Evolutionary conservation across 2,888 invertebrate species (phyloP).

Genomic region (Hololepta plana): DNA sequence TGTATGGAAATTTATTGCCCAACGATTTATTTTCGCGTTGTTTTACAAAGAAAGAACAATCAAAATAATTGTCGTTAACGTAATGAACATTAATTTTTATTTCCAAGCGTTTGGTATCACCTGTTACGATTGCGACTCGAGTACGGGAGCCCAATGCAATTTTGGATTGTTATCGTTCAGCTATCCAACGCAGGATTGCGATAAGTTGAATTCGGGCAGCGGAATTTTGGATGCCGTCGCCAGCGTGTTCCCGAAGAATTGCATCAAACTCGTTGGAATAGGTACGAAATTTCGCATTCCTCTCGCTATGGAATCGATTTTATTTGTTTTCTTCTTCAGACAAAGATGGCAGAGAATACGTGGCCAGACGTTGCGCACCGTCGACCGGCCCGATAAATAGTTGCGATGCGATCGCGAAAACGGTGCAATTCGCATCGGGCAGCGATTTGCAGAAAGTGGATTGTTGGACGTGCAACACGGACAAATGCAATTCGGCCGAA

Average conservation of each 20-base stretch:
- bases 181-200: constrained; percentile 16
- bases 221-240: constrained; percentile 11
- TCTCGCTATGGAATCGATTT: neutral
- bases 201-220: constrained; percentile 12
- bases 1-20: too few species aligned
- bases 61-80: too few species aligned
- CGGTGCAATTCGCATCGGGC: constrained; percentile 14
- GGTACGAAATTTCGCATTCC: constrained; percentile 16
- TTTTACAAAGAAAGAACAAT: too few species aligned
- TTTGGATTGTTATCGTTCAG: constrained; percentile 19
- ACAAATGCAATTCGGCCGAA: constrained; percentile 21
- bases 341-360: constrained; percentile 16
- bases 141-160: constrained; percentile 15
- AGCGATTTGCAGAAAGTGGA: constrained; percentile 10
- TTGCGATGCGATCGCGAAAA: constrained; percentile 16
- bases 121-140: constrained; percentile 15
- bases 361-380: constrained; percentile 18
- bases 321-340: constrained; percentile 16
- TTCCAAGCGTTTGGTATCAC: constrained; percentile 11
- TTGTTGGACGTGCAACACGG: constrained; percentile 19
- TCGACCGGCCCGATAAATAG: constrained; percentile 13
- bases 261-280: constrained; percentile 18
- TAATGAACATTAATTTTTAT: too few species aligned
- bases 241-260: constrained; percentile 12
- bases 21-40: too few species aligned